Base-by-base conservation (phyloP, 2,113 vertebrate species). In the Larimichthys crocea region DNA sequence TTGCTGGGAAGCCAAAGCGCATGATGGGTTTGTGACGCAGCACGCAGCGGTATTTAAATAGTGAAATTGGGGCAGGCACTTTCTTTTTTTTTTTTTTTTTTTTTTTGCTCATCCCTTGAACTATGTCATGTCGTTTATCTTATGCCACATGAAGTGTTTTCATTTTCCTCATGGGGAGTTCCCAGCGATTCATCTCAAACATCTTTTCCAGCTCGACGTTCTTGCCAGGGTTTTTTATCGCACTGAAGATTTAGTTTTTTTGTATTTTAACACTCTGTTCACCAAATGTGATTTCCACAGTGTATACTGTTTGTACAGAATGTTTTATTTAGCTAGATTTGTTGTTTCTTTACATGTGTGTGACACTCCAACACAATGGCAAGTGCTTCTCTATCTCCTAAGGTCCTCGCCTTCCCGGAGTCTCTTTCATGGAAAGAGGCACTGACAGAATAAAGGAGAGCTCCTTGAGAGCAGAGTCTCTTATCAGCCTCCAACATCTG, bases 401-500 rank as follows among this genome's bases (percentile, higher is more conserved):
- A 84, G 88, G 88, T 87, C 87, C 85, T 74, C 85, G 86, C 80
- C 63, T 89, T 87, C 76, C 80, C 42, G 17, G 80, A 84, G 74
- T 80, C 80, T 74, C 89, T 92, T 84, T 91, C 76, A 85, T 79
- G 80, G 89, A 56, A 86, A 74, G 85, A 88, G 63, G 88, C 88
- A 72, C 69, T 87, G 85, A 82, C 88, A 85, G 92, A 92, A 89
- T 92, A 92, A 90, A 90, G 68, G 87, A 89, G 87, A 87, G 71
- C 86, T 92, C 88, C 86, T 91, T 84, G 76, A 90, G 85, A 89
- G 82, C 80, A 74, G 65, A 84, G 81, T 86, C 82, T 91, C 83
- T 93, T 94, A 93, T 94, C 92, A 86, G 74, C 70, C 73, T 82
- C 71, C 89, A 92, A 90, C 92, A 94, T 94, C 92, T 92, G 94